Percentiles rank a stretch among this genome's conserved stretches.
phyloP scores from a whole-genome alignment of 2,797 vertebrate genomes.

The Pogoniulus pusillus region DNA sequence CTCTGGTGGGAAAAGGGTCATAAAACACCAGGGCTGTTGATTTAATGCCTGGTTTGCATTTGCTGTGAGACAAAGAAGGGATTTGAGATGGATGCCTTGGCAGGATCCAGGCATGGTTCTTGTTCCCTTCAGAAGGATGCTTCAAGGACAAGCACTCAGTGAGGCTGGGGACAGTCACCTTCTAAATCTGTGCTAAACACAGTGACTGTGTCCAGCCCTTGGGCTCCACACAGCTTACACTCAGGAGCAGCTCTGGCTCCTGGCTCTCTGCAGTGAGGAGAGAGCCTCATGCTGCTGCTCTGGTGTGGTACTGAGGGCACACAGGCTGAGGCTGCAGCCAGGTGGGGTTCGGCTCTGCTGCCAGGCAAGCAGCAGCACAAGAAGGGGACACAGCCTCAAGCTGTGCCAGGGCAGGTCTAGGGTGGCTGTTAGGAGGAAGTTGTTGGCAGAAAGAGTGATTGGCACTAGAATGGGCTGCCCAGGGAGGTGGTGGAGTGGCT shows the following conservation, averaged over 20 bases:
- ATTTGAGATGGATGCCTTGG: background rate
- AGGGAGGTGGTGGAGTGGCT: no score
- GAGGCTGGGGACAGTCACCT: background rate
- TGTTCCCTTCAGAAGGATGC: background rate
- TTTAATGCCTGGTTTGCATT: background rate
- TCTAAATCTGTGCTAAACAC: background rate
- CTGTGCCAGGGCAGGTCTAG: no score
- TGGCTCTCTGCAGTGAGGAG: no score
- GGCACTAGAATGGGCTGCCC: no score
- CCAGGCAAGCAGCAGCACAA: no score
- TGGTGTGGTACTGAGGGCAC: no score
- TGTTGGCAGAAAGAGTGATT: no score
- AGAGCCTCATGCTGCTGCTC: no score
- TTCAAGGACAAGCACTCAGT: background rate
- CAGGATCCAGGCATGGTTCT: background rate
- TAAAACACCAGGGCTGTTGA: background rate
- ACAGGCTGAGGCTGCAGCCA: no score
- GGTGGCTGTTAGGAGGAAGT: no score
- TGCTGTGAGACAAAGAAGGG: background rate
- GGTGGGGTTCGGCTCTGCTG: no score
- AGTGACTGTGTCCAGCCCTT: background rate
- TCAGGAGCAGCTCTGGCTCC: background rate
- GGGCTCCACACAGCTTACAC: background rate
- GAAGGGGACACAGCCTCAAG: no score
- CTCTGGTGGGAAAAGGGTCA: background rate